These are phyloP conservation scores for Noturus placidus DNA, from an alignment of 2,113 vertebrate genomes.

Conservation along the genomic window DNA sequence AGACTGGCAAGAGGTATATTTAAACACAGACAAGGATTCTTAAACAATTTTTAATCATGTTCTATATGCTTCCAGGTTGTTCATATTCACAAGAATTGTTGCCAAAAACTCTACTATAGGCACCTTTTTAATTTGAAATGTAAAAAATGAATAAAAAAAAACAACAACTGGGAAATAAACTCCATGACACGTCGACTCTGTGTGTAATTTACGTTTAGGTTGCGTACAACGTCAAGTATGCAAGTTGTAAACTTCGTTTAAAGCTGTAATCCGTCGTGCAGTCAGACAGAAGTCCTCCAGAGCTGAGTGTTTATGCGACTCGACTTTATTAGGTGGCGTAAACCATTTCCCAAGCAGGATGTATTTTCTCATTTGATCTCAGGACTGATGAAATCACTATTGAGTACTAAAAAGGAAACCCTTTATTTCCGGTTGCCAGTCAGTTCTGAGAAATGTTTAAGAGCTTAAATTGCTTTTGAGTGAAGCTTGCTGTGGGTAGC, in stretches of 20 bases:
- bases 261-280: not conserved
- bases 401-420: not conserved
- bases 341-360: not conserved
- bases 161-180: not conserved
- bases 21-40: not conserved
- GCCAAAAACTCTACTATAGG: not conserved
- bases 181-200: not conserved
- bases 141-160: not conserved
- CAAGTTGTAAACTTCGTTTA: not conserved
- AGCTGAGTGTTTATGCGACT: not conserved
- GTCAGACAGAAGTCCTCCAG: not conserved
- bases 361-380: not conserved
- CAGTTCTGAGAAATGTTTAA: not conserved
- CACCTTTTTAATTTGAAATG: not conserved
- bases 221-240: not conserved
- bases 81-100: not conserved
- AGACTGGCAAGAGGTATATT: not conserved
- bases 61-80: not conserved
- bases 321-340: not conserved
- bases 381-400: not conserved
- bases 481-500: not conserved
- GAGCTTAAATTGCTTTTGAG: not conserved
- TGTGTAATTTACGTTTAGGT: not conserved
- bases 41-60: not conserved
- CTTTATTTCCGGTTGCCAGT: not conserved